phyloP scores from a whole-genome alignment of 2,797 vertebrate genomes.

The Anguilla anguilla region DNA sequence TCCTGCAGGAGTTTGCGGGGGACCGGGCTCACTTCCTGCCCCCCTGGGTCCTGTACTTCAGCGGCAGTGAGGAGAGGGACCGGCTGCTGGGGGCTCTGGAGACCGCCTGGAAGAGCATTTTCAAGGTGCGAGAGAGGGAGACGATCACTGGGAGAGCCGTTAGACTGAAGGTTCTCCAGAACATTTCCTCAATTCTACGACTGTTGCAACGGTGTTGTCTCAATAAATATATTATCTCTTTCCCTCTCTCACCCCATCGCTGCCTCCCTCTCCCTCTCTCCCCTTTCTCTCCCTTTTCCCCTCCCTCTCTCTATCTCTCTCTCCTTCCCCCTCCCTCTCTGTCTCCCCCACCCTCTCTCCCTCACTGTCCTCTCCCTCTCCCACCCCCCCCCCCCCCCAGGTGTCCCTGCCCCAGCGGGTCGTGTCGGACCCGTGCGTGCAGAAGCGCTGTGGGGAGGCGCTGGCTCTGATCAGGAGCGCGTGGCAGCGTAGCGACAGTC shows the following conservation, averaged over 20 bases:
- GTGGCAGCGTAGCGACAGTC: constrained; percentile 96
- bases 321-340: not conserved
- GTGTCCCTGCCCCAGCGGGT: constrained; percentile 80
- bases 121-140: constrained; percentile 74
- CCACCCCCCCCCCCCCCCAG: constrained; percentile 54
- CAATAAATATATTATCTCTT: not conserved
- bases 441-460: constrained; percentile 88
- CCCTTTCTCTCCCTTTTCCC: constrained; percentile 18
- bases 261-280: not conserved
- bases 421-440: constrained; percentile 70
- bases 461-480: constrained; percentile 86
- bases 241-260: not conserved
- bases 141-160: not conserved
- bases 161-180: not conserved
- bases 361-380: not conserved
- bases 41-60: constrained; percentile 93
- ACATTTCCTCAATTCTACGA: not conserved
- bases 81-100: constrained; percentile 79
- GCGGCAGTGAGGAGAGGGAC: constrained; percentile 85
- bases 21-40: constrained; percentile 82
- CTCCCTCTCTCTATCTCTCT: not conserved
- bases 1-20: constrained; percentile 83
- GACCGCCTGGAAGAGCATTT: constrained; percentile 78
- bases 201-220: not conserved
- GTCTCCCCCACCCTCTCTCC: no score